Conservation (phyloP, 2,797 vertebrate species). For the Chelmon rostratus region DNA sequence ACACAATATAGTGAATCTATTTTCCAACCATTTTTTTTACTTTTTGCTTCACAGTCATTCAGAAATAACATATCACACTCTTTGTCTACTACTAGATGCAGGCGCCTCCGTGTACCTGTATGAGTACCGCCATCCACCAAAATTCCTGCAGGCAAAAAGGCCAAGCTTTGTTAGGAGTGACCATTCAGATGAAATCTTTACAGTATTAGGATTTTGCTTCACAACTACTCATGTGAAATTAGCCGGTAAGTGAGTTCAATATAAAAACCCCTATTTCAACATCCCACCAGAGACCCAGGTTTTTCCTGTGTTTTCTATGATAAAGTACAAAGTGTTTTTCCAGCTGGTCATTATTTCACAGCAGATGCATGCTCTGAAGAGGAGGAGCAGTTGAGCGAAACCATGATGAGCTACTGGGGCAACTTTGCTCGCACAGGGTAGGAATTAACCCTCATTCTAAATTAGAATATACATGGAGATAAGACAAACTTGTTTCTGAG, state of each 20-base stretch:
- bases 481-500: neutral
- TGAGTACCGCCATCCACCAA: slow-evolving; percentile 86
- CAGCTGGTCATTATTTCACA: slow-evolving; percentile 51
- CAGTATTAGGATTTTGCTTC: slow-evolving; percentile 88
- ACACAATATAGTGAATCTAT: neutral
- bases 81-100: slow-evolving; percentile 69
- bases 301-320: neutral
- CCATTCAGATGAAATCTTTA: slow-evolving; percentile 87
- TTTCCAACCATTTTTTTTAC: neutral
- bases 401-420: slow-evolving; percentile 88
- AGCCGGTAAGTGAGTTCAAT: slow-evolving; percentile 52
- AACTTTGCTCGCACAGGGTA: slow-evolving; percentile 91
- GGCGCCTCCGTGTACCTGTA: slow-evolving; percentile 89
- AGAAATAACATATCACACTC: neutral
- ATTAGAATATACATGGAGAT: neutral
- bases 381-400: slow-evolving; percentile 81
- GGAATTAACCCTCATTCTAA: slow-evolving; percentile 10
- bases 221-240: slow-evolving; percentile 71
- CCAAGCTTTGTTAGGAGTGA: slow-evolving; percentile 88
- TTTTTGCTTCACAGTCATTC: neutral
- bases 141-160: slow-evolving; percentile 54
- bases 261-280: neutral
- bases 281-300: neutral
- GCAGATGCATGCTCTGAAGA: slow-evolving; percentile 77
- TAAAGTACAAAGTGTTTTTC: neutral